Percentiles rank a stretch among this genome's conserved stretches.
These are phyloP conservation scores for Epinephelus awoara DNA, from an alignment of 2,797 vertebrate species.

Conservation along the genomic window DNA sequence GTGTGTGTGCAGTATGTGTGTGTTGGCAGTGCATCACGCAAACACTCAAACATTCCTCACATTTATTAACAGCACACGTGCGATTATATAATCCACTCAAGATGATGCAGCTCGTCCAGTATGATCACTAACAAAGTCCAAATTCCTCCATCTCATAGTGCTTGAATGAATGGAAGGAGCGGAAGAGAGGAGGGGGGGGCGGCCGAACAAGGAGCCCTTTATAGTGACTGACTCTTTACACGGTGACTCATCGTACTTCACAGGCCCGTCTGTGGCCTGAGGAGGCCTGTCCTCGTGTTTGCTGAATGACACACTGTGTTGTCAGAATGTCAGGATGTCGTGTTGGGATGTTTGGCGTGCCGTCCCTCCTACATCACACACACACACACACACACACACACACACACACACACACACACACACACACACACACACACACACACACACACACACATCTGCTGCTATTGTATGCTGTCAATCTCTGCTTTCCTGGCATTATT, in stretches of 20 bases:
- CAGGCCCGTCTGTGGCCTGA: slow-evolving; percentile 59
- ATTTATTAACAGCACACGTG: slow-evolving; percentile 19
- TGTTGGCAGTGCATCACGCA: neutral
- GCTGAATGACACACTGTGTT: slow-evolving; percentile 72
- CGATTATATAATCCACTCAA: slow-evolving; percentile 46
- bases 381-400: neutral
- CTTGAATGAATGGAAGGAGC: slow-evolving; percentile 51
- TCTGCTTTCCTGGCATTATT: neutral
- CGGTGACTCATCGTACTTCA: slow-evolving; percentile 73
- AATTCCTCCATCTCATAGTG: slow-evolving; percentile 44
- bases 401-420: slow-evolving; percentile 7
- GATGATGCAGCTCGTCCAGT: slow-evolving; percentile 31
- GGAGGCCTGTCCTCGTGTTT: slow-evolving; percentile 67
- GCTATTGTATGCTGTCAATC: neutral
- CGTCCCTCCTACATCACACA: neutral
- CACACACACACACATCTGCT: slow-evolving; percentile 2
- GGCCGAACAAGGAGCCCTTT: slow-evolving; percentile 79
- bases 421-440: slow-evolving; percentile 5
- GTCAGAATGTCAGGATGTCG: slow-evolving; percentile 64
- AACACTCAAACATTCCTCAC: slow-evolving; percentile 18
- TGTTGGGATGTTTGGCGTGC: slow-evolving; percentile 49
- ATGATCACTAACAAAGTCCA: slow-evolving; percentile 35
- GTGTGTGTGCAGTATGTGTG: neutral
- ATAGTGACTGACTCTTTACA: slow-evolving; percentile 66
- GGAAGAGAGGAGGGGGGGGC: slow-evolving; percentile 5